Evolutionary conservation across 2,888 invertebrate species (phyloP), one percentile per base, ranked within the genome.

Genomic region (Hypercompe scribonia): DNA sequence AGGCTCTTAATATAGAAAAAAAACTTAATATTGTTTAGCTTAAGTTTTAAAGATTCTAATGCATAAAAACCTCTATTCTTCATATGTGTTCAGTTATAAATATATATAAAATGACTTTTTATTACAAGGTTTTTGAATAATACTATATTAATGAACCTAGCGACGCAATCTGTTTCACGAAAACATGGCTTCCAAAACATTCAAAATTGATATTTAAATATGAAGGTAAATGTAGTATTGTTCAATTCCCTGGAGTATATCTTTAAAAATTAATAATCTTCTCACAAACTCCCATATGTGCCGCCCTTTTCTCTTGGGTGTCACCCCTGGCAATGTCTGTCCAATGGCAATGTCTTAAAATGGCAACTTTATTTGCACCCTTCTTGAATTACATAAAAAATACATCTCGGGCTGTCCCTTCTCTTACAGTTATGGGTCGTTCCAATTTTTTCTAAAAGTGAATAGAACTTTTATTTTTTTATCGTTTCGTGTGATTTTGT

Each of bases 261-360:
- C 77, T 81, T 83, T 36, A 81, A 80, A 83, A 79, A 80, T 79
- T 81, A 76, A 81, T 79, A 81, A 81, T 81, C 76, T 76, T 83
- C 78, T 78, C 73, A 71, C 74, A 83, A 68, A 74, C 78, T 78
- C 83, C 77, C 79, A 83, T 83, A 81, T 81, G 84, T 71, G 83
- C 87, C 90, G 88, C 91, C 89, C 89, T 90, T 87, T 85, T 75
- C 75, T 78, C 80, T 82, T 82, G 83, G 84, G 91, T 90, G 90
- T 87, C 86, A 89, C 92, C 92, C 92, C 90, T 89, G 79, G 78
- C 86, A 69, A 64, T 86, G 82, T 77, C 84, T 85, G 81, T 83
- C 94, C 94, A 94, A 94, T 93, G 69, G 87, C 78, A 79, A 73
- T 78, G 84, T 84, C 89, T 87, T 88, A 89, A 90, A 90, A 87